phyloP scores from a whole-genome alignment of 2,797 vertebrate species.

The Urophycis tenuis region DNA sequence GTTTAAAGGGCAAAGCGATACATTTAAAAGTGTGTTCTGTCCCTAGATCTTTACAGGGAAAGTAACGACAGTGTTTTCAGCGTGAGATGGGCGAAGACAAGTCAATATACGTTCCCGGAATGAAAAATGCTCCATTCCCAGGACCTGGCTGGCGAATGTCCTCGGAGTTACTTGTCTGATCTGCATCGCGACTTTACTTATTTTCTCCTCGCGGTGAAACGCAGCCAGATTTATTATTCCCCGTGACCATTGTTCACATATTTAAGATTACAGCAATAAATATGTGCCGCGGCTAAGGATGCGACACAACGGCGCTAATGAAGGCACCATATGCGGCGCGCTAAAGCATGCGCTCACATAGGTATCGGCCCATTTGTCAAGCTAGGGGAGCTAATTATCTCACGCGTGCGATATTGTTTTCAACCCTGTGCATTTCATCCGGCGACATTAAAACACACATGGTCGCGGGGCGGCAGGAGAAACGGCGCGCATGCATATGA shows the following conservation, averaged over 20 bases:
- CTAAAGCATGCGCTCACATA: conserved; percentile 97
- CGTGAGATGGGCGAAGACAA: neutral
- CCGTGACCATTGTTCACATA: conserved; percentile 36
- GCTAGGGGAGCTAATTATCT: conserved; percentile 94
- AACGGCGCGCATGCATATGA: conserved; percentile 93
- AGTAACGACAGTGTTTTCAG: neutral
- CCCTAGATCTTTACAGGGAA: conserved; percentile 12
- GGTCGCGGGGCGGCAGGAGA: conserved; percentile 80
- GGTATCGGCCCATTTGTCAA: conserved; percentile 98
- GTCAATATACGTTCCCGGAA: conserved; percentile 11
- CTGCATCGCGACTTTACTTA: conserved; percentile 32
- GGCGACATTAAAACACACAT: conserved; percentile 94
- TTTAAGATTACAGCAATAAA: conserved; percentile 73
- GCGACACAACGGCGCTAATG: conserved; percentile 78
- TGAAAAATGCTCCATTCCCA: neutral
- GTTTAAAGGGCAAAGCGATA: conserved; percentile 33
- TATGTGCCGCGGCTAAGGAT: conserved; percentile 78
- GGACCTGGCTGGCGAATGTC: neutral
- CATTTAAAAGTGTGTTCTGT: conserved; percentile 34
- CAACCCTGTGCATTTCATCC: conserved; percentile 86
- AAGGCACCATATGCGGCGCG: conserved; percentile 81
- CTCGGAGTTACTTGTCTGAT: neutral
- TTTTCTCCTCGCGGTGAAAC: conserved; percentile 39
- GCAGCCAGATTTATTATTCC: conserved; percentile 36
- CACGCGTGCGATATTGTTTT: conserved; percentile 85